Percentiles rank a stretch among this genome's conserved stretches.
phyloP scores from a whole-genome alignment of 2,888 invertebrate genomes.

The Tenodera sinensis region DNA sequence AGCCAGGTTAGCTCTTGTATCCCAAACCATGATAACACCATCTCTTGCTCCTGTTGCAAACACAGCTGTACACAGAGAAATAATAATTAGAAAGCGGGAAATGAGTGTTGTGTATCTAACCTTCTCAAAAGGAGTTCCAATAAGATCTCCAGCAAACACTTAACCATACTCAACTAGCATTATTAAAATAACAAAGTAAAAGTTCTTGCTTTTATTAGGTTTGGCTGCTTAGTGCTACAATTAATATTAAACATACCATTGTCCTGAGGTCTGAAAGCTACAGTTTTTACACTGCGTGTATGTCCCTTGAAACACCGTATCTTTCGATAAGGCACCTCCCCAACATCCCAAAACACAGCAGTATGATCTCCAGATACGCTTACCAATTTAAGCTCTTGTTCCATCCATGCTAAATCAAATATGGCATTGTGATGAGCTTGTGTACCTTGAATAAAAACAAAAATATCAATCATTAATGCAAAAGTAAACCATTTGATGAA shows the following conservation, averaged over 20 bases:
- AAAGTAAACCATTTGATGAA: background rate
- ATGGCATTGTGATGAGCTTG: constrained; percentile 78
- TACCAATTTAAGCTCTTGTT: constrained; percentile 68
- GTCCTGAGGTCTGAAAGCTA: constrained; percentile 67
- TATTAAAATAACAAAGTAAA: too few relatives aligned
- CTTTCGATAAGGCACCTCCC: constrained; percentile 36
- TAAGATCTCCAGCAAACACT: too few relatives aligned
- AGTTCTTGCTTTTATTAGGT: too few relatives aligned
- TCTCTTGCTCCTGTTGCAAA: constrained; percentile 88
- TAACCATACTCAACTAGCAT: too few relatives aligned
- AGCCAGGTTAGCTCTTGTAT: constrained; percentile 51
- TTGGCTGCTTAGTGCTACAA: background rate
- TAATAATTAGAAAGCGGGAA: background rate
- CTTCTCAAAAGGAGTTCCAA: too few relatives aligned
- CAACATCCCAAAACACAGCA: constrained; percentile 73
- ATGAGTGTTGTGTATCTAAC: too few relatives aligned
- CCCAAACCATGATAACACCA: constrained; percentile 85
- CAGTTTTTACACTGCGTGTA: constrained; percentile 77
- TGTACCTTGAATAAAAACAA: constrained; percentile 23
- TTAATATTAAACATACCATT: constrained; percentile 42
- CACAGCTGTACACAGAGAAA: constrained; percentile 50
- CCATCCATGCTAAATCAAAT: constrained; percentile 85
- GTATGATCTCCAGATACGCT: constrained; percentile 86
- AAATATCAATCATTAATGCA: background rate
- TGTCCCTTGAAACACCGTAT: constrained; percentile 64